Conservation (phyloP, 2,113 vertebrate genomes). For the Rissa tridactyla region DNA sequence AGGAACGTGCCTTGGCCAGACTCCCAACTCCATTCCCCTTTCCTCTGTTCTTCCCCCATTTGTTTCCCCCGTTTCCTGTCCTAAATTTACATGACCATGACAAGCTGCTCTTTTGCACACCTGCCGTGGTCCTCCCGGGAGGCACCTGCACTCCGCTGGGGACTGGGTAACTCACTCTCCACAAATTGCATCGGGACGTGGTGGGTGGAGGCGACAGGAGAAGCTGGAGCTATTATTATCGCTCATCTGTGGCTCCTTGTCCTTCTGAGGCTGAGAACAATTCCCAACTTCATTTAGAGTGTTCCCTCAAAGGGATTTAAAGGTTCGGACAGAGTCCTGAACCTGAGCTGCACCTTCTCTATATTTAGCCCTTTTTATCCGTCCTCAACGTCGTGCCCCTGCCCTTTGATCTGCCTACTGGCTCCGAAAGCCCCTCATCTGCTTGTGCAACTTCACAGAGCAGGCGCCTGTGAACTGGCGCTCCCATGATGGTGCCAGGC, state of each 20-base stretch:
- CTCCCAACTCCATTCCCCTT: background rate
- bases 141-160: background rate
- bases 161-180: background rate
- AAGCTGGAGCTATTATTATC: slow-evolving; percentile 49
- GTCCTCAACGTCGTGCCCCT: background rate
- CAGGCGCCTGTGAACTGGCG: background rate
- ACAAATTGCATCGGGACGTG: background rate
- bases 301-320: slow-evolving; percentile 44
- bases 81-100: slow-evolving; percentile 4
- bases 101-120: background rate
- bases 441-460: background rate
- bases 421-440: background rate
- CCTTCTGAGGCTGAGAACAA: slow-evolving; percentile 44
- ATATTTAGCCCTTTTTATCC: slow-evolving; percentile 68
- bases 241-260: background rate
- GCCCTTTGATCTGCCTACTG: background rate
- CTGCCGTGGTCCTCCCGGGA: background rate
- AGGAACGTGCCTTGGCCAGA: background rate
- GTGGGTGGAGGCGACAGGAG: background rate
- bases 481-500: background rate
- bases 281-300: slow-evolving; percentile 44
- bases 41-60: background rate
- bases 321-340: slow-evolving; percentile 22
- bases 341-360: slow-evolving; percentile 46
- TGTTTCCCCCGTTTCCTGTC: background rate